Evolutionary conservation across 64 coral and sea anemone genomes (phyloP), one percentile per base, ranked within the genome.

Genomic region (Montipora cactus): DNA sequence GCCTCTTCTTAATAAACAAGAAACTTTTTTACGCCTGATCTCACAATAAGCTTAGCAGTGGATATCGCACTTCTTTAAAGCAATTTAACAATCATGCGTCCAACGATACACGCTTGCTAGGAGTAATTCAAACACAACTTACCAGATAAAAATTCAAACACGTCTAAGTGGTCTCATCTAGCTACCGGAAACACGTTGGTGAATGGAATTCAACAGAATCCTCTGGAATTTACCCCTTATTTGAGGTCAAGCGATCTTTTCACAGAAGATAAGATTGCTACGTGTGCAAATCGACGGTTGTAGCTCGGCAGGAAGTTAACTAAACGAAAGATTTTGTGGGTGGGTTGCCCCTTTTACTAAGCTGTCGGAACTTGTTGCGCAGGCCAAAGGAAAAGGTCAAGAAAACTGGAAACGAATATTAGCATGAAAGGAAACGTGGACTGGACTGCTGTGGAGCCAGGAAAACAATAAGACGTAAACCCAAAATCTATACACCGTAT

Each of bases 171-270:
- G 6, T 57, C 53, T 7, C 11, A 8, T 13, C 11, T 8, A 12
- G 9, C 13, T 5, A 72, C 82, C 66, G 82, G 82, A 86, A 50
- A 50, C 82, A 71, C 82, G 82, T 16, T 1, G 45, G 7, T 78
- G 10, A 78, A 11, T 78, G 45, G 76, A 48, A 50, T 47, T 71
- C 46, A 49, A 71, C 50, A 64, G 82, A 86, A 86, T 86, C 8
- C 47, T 69, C 64, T 10, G 45, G 82, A 86, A 71, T 72, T 45
- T 16, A 9, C 16, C 66, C 5, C 47, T 16, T 18, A 23, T 21
- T 22, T 86, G 9, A 50, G 45, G 67, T 47, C 10, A 49, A 70
- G 47, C 13, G 66, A 6, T 86, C 10, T 22, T 72, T 71, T 57
- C 7, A 20, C 7, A 2, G 44, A 86, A 9, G 9, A 51, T 15